Evolutionary conservation across 2,797 vertebrate species (phyloP), one percentile per base, ranked within the genome.

Genomic region (Sus cebifrons): DNA sequence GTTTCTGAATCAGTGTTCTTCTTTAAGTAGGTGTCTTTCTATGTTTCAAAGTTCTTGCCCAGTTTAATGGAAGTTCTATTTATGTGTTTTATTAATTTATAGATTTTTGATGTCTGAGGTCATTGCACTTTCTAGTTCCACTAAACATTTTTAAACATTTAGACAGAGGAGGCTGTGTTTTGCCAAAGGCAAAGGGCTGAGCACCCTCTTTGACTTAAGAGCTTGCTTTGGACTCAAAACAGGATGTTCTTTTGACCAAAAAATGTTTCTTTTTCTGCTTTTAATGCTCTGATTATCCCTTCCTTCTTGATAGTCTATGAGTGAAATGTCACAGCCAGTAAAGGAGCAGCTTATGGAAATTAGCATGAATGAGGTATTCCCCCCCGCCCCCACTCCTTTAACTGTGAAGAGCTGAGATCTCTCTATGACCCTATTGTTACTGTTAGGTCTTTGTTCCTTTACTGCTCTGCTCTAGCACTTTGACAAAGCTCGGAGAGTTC

Each of bases 221-320:
- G 89, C 83, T 96, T 96, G 82, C 85, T 92, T 73, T 65, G 90
- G 91, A 92, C 85, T 95, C 68, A 75, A 91, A 93, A 92, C 70
- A 89, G 71, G 75, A 92, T 36, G 52, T 64, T 70, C 52, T 54
- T 64, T 83, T 71, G 74, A 84, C 32, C 49, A 52, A 67, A 85
- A 71, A 68, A 67, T 65, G 64, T 25, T 36, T 68, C 56, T 83
- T 67, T 93, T 82, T 89, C 67, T 77, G 73, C 40, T 74, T 77
- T 90, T 49, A 64, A 78, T 29, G 67, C n/a, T 49, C 32, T 14
- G 25, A 29, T 78, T 89, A 70, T 77, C 64, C 49, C 82, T 91
- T 74, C 20, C 23, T 52, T 77, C 85, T 40, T 6, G 71, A 67
- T 82, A 68, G 71, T 68, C n/a, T 27, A 56, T 82, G 75, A 85